Conservation (phyloP, 2,888 invertebrate species). For the Salpingus planirostris region DNA sequence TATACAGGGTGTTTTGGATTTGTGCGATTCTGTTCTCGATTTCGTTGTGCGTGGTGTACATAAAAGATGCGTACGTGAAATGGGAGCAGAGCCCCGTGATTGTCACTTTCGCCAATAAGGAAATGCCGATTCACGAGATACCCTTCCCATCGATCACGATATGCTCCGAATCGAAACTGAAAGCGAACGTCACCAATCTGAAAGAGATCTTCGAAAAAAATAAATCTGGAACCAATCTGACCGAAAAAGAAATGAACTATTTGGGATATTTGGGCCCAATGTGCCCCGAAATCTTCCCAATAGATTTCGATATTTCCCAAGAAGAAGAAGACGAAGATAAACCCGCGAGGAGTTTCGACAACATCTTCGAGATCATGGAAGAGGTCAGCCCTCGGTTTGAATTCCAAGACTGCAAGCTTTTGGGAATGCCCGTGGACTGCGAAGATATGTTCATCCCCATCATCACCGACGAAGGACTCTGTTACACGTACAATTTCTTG, state of each 20-base stretch:
- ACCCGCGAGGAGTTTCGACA: not conserved
- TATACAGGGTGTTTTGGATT: conserved; percentile 56
- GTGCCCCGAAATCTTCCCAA: conserved; percentile 2
- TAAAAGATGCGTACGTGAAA: conserved; percentile 57
- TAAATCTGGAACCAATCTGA: conserved; percentile 4
- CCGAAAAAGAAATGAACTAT: conserved; percentile 5
- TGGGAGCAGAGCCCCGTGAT: conserved; percentile 65
- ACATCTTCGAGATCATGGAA: conserved; percentile 6
- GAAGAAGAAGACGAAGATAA: not conserved
- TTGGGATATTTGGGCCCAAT: conserved; percentile 2
- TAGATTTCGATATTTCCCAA: not conserved
- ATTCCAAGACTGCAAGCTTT: conserved; percentile 19
- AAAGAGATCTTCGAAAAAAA: conserved; percentile 4
- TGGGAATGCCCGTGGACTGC: conserved; percentile 21
- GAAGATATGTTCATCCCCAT: conserved; percentile 30
- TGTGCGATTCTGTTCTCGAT: conserved; percentile 51
- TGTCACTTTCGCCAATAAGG: conserved; percentile 62
- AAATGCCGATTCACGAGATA: conserved; percentile 56
- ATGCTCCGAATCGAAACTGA: conserved; percentile 57
- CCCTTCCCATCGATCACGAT: conserved; percentile 41
- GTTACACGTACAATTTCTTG: conserved; percentile 61
- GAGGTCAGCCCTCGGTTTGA: conserved; percentile 13
- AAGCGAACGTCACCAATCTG: conserved; percentile 6
- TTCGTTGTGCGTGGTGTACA: conserved; percentile 49
- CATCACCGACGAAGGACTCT: conserved; percentile 64